A percentile compares a stretch with the other conserved stretches of the same genome.
phyloP scores from a whole-genome alignment of 2,888 invertebrate species.

The Drosophila demipolita region DNA sequence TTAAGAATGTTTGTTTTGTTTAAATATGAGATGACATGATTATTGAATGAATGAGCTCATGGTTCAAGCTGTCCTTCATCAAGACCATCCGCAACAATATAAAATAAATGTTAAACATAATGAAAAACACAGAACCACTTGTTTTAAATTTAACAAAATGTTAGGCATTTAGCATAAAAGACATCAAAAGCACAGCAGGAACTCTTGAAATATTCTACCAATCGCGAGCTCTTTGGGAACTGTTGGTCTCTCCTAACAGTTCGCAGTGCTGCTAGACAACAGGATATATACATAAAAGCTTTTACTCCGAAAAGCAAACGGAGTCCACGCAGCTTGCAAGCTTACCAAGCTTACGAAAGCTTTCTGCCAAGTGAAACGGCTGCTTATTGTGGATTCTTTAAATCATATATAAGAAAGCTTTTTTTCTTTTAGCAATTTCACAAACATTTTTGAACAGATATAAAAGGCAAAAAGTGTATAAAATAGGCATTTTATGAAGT shows the following conservation, averaged over 20 bases:
- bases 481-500: neutral
- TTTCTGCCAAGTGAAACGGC: neutral
- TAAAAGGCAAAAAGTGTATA: no score
- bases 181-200: constrained; percentile 46
- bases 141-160: constrained; percentile 43
- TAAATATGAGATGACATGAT: constrained; percentile 36
- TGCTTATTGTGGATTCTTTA: neutral
- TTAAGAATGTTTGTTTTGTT: constrained; percentile 3
- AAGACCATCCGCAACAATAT: constrained; percentile 38
- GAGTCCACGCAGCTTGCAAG: constrained; percentile 13
- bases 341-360: constrained; percentile 4
- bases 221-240: neutral
- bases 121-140: constrained; percentile 38
- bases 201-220: constrained; percentile 21
- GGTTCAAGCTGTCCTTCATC: constrained; percentile 33
- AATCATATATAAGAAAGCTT: neutral
- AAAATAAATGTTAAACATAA: constrained; percentile 73
- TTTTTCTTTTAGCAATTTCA: neutral
- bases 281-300: neutral
- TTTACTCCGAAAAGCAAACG: constrained; percentile 34
- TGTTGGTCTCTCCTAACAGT: constrained; percentile 14
- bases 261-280: constrained; percentile 9
- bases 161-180: neutral
- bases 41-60: constrained; percentile 48
- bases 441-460: no score